Percentiles rank a stretch among this genome's conserved stretches.
These are phyloP conservation scores for Steatornis caripensis DNA, from an alignment of 2,113 vertebrate species.

Conservation along the genomic window DNA sequence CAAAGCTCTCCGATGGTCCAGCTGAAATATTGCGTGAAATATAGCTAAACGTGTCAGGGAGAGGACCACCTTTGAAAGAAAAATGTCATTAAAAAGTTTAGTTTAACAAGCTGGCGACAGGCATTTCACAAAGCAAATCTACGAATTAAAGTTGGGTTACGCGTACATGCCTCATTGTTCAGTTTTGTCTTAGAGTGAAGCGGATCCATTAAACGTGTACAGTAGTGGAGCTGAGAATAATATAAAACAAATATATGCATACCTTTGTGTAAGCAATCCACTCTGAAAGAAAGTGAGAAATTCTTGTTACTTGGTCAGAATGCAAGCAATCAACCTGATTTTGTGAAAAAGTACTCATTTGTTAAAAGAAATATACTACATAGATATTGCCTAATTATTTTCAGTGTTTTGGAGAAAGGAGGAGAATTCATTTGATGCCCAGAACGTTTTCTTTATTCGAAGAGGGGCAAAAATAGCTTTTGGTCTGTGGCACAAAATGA, in stretches of 20 bases:
- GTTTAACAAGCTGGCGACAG: not conserved
- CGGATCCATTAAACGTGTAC: not conserved
- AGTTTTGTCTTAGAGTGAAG: not conserved
- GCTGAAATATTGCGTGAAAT: not conserved
- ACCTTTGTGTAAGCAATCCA: conserved; percentile 37
- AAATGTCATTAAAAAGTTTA: not conserved
- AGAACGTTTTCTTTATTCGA: not conserved
- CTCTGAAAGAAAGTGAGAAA: conserved; percentile 56
- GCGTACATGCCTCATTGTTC: not conserved
- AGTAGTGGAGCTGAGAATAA: not conserved
- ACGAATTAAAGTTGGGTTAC: not conserved
- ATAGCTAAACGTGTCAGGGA: not conserved
- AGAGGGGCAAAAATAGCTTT: not conserved
- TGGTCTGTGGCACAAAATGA: not conserved
- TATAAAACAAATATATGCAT: not conserved
- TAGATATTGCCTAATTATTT: not conserved
- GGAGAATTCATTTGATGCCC: not conserved
- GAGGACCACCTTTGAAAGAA: not conserved
- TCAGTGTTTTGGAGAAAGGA: not conserved
- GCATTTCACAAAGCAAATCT: not conserved
- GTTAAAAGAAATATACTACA: not conserved
- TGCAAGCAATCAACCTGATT: not conserved
- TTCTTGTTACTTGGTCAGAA: conserved; percentile 10
- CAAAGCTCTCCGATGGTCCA: not conserved
- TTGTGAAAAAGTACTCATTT: not conserved